Percentiles rank a stretch among this genome's conserved stretches.
Evolutionary conservation across 2,888 invertebrate species (phyloP).

Genomic region (Abrostola tripartita): DNA sequence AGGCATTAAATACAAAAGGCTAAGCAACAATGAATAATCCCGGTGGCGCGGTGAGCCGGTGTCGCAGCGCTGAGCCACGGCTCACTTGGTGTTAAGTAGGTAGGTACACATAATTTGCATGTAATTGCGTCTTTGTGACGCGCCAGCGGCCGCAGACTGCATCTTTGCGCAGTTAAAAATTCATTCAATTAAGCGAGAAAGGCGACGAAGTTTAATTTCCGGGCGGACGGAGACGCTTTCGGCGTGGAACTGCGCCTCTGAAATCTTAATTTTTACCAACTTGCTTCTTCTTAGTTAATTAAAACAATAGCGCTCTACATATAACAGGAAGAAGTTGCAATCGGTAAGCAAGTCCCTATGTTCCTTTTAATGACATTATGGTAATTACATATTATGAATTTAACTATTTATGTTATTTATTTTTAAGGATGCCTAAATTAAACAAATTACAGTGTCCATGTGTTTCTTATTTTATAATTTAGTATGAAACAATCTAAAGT

Average conservation of each 20-base stretch:
- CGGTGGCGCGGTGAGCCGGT: slow-evolving; percentile 53
- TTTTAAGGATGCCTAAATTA: no score
- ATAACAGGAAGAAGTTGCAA: slow-evolving; percentile 39
- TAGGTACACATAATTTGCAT: slow-evolving; percentile 86
- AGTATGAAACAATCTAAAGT: no score
- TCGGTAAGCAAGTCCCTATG: slow-evolving; percentile 17
- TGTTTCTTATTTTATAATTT: no score
- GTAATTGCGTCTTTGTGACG: slow-evolving; percentile 83
- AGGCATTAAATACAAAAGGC: slow-evolving; percentile 69
- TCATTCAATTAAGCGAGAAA: slow-evolving; percentile 84
- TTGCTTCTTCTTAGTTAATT: slow-evolving; percentile 65
- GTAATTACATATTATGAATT: no score
- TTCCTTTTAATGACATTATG: slow-evolving; percentile 33
- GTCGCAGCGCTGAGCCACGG: slow-evolving; percentile 63
- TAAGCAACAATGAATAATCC: slow-evolving; percentile 75
- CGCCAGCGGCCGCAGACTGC: slow-evolving; percentile 76
- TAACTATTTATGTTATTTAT: no score
- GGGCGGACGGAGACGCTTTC: slow-evolving; percentile 70
- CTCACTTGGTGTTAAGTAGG: slow-evolving; percentile 74
- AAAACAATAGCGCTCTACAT: slow-evolving; percentile 31
- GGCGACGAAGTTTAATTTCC: slow-evolving; percentile 83
- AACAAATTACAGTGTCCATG: no score
- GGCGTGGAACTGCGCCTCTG: slow-evolving; percentile 75
- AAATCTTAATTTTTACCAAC: slow-evolving; percentile 76
- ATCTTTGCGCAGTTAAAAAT: slow-evolving; percentile 86